Evolutionary conservation across 2,113 vertebrate species (phyloP).

Genomic region (Phylloscopus whistleri): DNA sequence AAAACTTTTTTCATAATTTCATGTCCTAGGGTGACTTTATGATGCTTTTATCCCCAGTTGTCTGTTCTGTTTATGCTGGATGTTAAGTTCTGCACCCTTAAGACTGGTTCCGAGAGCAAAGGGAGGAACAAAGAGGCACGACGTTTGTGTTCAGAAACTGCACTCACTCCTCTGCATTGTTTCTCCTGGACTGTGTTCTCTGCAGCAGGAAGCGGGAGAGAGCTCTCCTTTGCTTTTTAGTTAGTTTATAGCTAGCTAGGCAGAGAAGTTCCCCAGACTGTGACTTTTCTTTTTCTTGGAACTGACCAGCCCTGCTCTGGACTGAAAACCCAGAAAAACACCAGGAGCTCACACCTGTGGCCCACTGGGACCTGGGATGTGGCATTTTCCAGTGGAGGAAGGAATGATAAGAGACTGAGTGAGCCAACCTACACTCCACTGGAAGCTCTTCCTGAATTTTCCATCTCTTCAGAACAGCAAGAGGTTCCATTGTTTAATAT

Average conservation of each 20-base stretch:
- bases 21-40: neutral
- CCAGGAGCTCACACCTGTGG: too few species aligned
- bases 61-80: neutral
- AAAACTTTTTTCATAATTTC: neutral
- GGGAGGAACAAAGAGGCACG: neutral
- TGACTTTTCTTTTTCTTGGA: too few species aligned
- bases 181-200: neutral
- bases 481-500: neutral
- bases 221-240: neutral
- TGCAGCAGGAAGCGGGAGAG: neutral
- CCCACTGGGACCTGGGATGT: too few species aligned
- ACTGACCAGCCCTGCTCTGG: too few species aligned
- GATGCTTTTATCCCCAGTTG: neutral
- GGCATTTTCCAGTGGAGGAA: too few species aligned
- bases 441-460: neutral
- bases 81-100: neutral
- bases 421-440: neutral
- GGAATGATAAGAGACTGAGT: too few species aligned
- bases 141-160: neutral
- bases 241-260: neutral
- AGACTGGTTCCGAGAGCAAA: neutral
- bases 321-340: too few species aligned
- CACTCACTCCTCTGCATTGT: neutral
- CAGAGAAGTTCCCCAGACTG: too few species aligned
- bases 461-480: neutral